Conservation (phyloP, 1,140 invertebrate species). For the Drosophila arawakana region DNA sequence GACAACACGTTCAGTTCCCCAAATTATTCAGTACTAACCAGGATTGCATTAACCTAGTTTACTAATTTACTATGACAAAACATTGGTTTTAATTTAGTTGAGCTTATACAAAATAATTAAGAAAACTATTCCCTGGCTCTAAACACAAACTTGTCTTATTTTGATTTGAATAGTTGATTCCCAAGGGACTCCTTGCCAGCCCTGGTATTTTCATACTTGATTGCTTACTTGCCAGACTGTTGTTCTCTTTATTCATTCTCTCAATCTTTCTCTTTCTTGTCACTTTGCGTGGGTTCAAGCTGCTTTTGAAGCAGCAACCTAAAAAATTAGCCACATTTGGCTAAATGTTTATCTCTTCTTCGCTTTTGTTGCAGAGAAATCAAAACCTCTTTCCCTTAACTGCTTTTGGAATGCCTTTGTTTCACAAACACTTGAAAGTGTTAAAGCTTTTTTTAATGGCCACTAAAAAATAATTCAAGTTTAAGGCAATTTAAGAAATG, state of each 20-base stretch:
- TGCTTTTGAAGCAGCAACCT: slow-evolving; percentile 39
- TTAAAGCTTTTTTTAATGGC: too few relatives aligned
- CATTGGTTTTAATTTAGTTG: neutral
- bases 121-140: neutral
- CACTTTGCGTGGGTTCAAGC: slow-evolving; percentile 9
- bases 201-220: slow-evolving; percentile 30
- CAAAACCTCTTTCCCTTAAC: neutral
- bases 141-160: neutral
- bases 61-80: neutral
- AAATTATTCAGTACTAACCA: slow-evolving; percentile 23
- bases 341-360: slow-evolving; percentile 40
- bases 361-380: neutral
- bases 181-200: slow-evolving; percentile 3
- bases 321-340: slow-evolving; percentile 54
- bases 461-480: too few relatives aligned
- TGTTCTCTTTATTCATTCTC: neutral
- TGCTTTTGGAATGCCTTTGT: too few relatives aligned
- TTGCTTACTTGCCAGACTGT: slow-evolving; percentile 45
- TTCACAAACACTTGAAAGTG: too few relatives aligned
- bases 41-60: slow-evolving; percentile 28
- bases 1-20: slow-evolving; percentile 28
- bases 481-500: too few relatives aligned
- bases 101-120: neutral
- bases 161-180: neutral
- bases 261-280: slow-evolving; percentile 3